Percentiles rank a stretch among this genome's conserved stretches.
Conservation (phyloP, 2,113 vertebrate genomes). For the Phylloscopus trochilus region DNA sequence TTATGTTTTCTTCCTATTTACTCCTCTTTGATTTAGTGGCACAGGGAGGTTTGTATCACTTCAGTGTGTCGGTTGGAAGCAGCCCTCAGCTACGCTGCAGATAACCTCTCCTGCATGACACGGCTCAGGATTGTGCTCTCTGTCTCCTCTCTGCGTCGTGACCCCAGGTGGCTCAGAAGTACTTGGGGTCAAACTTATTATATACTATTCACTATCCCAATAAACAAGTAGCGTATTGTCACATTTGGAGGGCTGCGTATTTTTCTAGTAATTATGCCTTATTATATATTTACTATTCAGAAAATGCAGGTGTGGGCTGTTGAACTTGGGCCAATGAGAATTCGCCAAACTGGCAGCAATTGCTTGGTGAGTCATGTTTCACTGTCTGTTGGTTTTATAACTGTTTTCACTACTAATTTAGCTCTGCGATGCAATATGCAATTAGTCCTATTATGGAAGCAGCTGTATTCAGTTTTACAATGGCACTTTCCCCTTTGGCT, state of each 20-base stretch:
- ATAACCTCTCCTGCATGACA: neutral
- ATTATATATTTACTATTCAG: conserved; percentile 98
- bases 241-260: conserved; percentile 83
- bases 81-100: neutral
- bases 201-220: conserved; percentile 80
- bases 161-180: conserved; percentile 65
- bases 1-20: conserved; percentile 54
- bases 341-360: conserved; percentile 79
- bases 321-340: conserved; percentile 86
- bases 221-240: conserved; percentile 85
- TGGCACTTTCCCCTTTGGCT: conserved; percentile 70
- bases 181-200: conserved; percentile 73
- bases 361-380: conserved; percentile 85
- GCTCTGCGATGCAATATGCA: conserved; percentile 89
- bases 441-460: conserved; percentile 95
- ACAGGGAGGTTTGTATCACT: conserved; percentile 11
- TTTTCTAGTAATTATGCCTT: conserved; percentile 96
- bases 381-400: conserved; percentile 87
- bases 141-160: neutral
- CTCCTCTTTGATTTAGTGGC: conserved; percentile 45
- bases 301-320: conserved; percentile 95
- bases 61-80: neutral
- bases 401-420: conserved; percentile 94
- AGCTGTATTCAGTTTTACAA: conserved; percentile 89
- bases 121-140: neutral